Evolutionary conservation across 2,888 invertebrate genomes (phyloP).

Genomic region (Lasioglossum zephyrum): DNA sequence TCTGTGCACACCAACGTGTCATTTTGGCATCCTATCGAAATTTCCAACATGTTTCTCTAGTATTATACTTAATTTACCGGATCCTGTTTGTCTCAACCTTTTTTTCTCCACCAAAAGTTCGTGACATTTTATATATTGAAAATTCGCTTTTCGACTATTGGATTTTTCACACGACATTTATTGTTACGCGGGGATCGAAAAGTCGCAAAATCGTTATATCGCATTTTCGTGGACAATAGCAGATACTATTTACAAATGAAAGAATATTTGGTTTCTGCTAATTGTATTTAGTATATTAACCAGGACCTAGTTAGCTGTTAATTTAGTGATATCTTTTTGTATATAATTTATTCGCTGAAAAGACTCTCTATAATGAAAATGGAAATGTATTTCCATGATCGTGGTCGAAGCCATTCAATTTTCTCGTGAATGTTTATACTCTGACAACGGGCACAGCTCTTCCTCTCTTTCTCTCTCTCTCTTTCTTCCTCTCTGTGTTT

Average conservation of each 20-base stretch:
- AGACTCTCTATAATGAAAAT: constrained; percentile 52
- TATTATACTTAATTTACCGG: constrained; percentile 38
- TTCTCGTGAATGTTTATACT: constrained; percentile 46
- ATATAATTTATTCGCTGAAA: constrained; percentile 73
- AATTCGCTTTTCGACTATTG: constrained; percentile 29
- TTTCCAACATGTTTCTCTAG: constrained; percentile 47
- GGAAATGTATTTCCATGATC: constrained; percentile 55
- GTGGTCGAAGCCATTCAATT: constrained; percentile 58
- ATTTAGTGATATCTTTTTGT: constrained; percentile 70
- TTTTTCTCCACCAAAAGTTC: background rate
- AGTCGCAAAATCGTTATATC: constrained; percentile 4
- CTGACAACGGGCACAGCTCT: constrained; percentile 51
- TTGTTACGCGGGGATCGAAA: constrained; percentile 13
- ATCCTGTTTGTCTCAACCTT: constrained; percentile 27
- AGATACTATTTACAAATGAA: constrained; percentile 49
- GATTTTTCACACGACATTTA: constrained; percentile 10
- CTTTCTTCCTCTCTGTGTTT: constrained; percentile 47
- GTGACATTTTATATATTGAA: background rate
- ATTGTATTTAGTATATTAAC: constrained; percentile 71
- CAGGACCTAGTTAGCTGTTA: constrained; percentile 68
- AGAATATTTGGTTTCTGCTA: constrained; percentile 58
- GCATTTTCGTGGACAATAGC: constrained; percentile 14
- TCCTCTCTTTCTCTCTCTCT: constrained; percentile 22
- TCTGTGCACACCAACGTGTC: constrained; percentile 32
- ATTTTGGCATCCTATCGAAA: constrained; percentile 39